Conservation (phyloP, 2,888 invertebrate species). For the Amiota mariae region DNA sequence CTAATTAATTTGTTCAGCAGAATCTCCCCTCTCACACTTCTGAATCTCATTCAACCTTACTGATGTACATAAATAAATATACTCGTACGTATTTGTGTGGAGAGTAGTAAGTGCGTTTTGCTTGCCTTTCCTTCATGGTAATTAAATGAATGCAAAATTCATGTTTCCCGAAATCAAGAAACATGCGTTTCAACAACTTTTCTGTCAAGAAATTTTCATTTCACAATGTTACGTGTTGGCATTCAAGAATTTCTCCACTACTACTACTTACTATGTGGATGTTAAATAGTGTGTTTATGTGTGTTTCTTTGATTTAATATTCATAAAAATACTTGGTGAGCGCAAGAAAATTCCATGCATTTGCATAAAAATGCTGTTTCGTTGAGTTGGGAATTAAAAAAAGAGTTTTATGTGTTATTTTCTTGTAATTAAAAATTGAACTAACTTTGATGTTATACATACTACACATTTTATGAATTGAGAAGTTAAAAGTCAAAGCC, state of each 20-base stretch:
- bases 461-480: neutral
- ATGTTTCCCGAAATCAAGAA: constrained; percentile 62
- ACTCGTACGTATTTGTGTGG: too few relatives aligned
- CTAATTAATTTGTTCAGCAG: constrained; percentile 57
- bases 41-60: too few relatives aligned
- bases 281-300: neutral
- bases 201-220: constrained; percentile 60
- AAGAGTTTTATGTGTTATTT: constrained; percentile 14
- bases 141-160: constrained; percentile 70
- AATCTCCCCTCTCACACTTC: neutral
- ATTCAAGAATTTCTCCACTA: constrained; percentile 40
- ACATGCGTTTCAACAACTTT: constrained; percentile 60
- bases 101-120: too few relatives aligned
- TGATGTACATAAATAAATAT: too few relatives aligned
- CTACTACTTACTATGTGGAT: constrained; percentile 4
- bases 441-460: neutral
- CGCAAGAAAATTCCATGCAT: constrained; percentile 45
- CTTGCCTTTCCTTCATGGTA: constrained; percentile 40
- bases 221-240: constrained; percentile 53
- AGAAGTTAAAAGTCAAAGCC: neutral
- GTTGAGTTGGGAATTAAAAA: constrained; percentile 5
- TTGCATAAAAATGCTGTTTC: constrained; percentile 57
- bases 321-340: constrained; percentile 48
- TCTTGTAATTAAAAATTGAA: constrained; percentile 22
- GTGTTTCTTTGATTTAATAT: constrained; percentile 37